Evolutionary conservation across 2,113 vertebrate species (phyloP), one percentile per base, ranked within the genome.

Genomic region (Sarotherodon lohbergeri): DNA sequence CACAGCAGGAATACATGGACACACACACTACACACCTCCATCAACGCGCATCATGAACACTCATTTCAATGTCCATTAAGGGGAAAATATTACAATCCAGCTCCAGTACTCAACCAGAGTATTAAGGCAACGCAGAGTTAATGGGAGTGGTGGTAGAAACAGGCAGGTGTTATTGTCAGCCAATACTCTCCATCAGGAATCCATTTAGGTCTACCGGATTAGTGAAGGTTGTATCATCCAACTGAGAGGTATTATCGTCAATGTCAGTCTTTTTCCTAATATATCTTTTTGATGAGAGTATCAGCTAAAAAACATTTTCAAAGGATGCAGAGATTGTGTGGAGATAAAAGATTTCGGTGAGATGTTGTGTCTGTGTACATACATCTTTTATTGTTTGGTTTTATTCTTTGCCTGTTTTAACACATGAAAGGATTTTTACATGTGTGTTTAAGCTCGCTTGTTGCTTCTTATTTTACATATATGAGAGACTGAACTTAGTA

Each of bases 51-150:
- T 52, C 82, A 57, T 43, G 27, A 88, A 84, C 17, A 80, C 43
- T 48, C 27, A 79, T 85, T 89, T 79, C 78, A 83, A 82, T 54
- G 39, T 81, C 83, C 87, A 92, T 89, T 90, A 89, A 78, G 6
- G 17, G n/a, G 22, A 24, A 86, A 88, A 88, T 87, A 81, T 86
- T 61, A 59, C 46, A 66, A 63, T 84, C 22, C 8, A 73, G 73
- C 56, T 54, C 54, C 55, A 73, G 71, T 81, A 79, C 73, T 32
- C 22, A 32, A 55, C n/a, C 3, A 55, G 61, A 82, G 80, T 84
- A 85, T 86, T 83, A 78, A 80, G 48, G 80, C 56, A 66, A 73
- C 3, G 13, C 50, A 48, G 76, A 83, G 68, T 71, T 86, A 94
- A 92, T 87, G 87, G 68, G 50, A 80, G 83, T 32, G 63, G 86